Evolutionary conservation across 2,113 vertebrate genomes (phyloP).

Genomic region (Capreolus pygargus): DNA sequence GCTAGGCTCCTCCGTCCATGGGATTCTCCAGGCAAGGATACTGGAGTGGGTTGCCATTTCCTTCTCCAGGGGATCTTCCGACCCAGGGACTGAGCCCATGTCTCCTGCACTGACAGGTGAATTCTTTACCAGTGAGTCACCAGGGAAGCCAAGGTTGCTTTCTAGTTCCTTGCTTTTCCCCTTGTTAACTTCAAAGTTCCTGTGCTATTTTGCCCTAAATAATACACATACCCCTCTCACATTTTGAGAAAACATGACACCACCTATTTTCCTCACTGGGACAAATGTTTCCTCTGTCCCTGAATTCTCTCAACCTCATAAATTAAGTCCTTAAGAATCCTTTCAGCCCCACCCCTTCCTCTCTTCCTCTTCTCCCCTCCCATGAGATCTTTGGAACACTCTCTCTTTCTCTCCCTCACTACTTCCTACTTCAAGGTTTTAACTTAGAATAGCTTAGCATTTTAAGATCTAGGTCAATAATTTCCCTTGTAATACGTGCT

Average conservation of each 20-base stretch:
- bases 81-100: background rate
- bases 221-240: background rate
- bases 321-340: background rate
- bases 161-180: background rate
- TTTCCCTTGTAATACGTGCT: background rate
- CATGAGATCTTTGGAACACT: background rate
- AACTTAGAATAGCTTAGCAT: background rate
- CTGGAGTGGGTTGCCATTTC: background rate
- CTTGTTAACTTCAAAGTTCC: background rate
- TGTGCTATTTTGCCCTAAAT: background rate
- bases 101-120: background rate
- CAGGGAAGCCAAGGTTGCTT: background rate
- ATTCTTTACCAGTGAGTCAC: background rate
- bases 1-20: background rate
- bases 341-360: rapidly evolving
- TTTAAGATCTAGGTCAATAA: background rate
- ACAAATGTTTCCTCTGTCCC: background rate
- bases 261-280: background rate
- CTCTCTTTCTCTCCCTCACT: background rate
- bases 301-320: background rate
- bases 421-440: background rate
- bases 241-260: background rate
- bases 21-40: background rate
- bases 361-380: background rate
- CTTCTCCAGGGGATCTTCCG: background rate